Evolutionary conservation across 2,888 invertebrate species (phyloP), one percentile per base, ranked within the genome.

Genomic region (Cosmia pyralina): DNA sequence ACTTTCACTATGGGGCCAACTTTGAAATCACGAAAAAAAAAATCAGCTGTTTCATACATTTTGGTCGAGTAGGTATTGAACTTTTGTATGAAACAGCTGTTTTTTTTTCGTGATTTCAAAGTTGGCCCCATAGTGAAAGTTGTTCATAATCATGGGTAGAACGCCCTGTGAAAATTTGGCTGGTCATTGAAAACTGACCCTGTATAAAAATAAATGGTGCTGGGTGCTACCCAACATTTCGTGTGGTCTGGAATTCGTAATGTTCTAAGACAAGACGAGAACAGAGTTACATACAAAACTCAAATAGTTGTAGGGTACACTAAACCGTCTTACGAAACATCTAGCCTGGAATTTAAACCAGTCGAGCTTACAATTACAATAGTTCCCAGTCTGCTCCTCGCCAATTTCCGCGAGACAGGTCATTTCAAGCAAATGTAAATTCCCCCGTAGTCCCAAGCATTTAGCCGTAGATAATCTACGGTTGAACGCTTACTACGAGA

Each of bases 361-460:
- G 28, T 28, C 11, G 11, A 70, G 67, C 79, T 67, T 74, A 81
- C 19, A 70, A 79, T 71, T 75, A 80, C 77, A 74, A 69, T 74
- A 74, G 65, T 69, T 72, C n/a, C 50, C n/a, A 64, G 66, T 59
- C 69, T 64, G 53, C 69, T 79, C 66, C 48, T 38, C 44, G 3
- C 66, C 74, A 67, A 77, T 79, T 75, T 81, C 66, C 75, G 59
- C 73, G 65, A 82, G 68, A 75, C 71, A 75, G 82, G 82, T 81
- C 58, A 82, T 79, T 84, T 81, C 60, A 79, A 83, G 66, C 70
- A 78, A 83, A 84, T 77, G 77, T 79, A 74, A 81, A 79, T 83
- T 60, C 69, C 60, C 11, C 63, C 66, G 44, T 73, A 82, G 72
- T 77, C 62, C 57, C 58, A 67, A 79, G 67, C 68, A 63, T 77